Conservation (phyloP, 2,888 invertebrate species). For the Exocentrus adspersus region DNA sequence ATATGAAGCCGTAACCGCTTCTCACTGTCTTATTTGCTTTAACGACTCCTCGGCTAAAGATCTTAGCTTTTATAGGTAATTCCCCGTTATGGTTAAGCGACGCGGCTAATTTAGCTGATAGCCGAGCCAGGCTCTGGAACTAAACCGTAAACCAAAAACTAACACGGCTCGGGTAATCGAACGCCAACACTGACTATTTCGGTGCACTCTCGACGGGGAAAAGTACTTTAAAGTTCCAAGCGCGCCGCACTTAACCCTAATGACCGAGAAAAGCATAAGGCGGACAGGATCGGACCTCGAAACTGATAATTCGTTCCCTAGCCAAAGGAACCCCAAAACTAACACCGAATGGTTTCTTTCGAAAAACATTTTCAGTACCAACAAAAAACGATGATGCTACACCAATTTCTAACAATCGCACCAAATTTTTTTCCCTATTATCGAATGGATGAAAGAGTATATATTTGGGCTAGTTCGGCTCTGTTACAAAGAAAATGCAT, state of each 20-base stretch:
- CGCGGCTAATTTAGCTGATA: conserved; percentile 26
- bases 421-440: no score
- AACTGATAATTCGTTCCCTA: no score
- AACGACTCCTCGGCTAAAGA: conserved; percentile 17
- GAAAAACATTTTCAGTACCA: no score
- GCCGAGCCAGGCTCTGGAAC: conserved; percentile 6
- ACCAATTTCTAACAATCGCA: no score
- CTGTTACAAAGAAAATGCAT: conserved; percentile 7
- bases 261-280: conserved; percentile 27
- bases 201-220: conserved; percentile 12
- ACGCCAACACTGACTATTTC: conserved; percentile 5
- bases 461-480: not conserved
- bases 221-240: conserved; percentile 29
- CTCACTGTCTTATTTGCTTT: conserved; percentile 26
- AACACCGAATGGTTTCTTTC: no score
- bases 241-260: conserved; percentile 28
- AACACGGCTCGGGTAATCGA: conserved; percentile 19
- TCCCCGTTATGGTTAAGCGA: conserved; percentile 21
- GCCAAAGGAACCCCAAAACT: no score
- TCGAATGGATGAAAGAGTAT: no score
- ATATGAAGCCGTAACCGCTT: conserved; percentile 23
- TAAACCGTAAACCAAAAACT: conserved; percentile 20
- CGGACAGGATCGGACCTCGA: conserved; percentile 12
- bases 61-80: conserved; percentile 28
- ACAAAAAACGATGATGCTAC: no score